Conservation (phyloP, 2,113 vertebrate genomes). For the Calyptommatus sinebrachiatus region DNA sequence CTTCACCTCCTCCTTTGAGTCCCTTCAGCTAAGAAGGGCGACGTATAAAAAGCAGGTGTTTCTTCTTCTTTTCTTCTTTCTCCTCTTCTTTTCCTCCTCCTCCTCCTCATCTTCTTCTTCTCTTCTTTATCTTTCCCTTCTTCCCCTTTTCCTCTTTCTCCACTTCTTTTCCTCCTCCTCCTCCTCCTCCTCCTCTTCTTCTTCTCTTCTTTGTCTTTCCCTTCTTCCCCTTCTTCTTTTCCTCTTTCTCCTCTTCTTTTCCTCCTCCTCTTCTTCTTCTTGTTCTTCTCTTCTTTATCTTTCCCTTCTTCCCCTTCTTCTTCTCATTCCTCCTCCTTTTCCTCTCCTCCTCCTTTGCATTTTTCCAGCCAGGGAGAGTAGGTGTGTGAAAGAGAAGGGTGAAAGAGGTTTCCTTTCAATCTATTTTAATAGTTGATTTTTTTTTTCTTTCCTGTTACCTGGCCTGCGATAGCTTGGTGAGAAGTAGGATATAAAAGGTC, state of each 20-base stretch:
- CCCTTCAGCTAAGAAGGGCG: too few relatives aligned
- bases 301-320: not conserved
- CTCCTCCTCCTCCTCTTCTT: too few relatives aligned
- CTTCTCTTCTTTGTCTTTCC: not conserved
- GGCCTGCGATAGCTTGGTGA: too few relatives aligned
- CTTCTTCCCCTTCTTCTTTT: not conserved
- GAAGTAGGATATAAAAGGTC: too few relatives aligned
- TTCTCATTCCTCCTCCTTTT: not conserved
- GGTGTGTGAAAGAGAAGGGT: too few relatives aligned
- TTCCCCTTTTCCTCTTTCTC: accelerated
- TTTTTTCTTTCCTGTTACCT: too few relatives aligned
- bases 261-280: not conserved
- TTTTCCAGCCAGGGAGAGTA: not conserved
- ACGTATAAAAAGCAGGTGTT: too few relatives aligned
- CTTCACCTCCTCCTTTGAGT: too few relatives aligned
- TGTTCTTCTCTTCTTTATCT: not conserved
- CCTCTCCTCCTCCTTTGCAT: not conserved
- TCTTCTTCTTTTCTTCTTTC: not conserved
- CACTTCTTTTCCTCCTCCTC: not conserved
- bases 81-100: not conserved
- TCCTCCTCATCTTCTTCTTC: too few relatives aligned
- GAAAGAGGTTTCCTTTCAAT: too few relatives aligned
- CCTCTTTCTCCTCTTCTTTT: not conserved
- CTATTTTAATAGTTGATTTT: too few relatives aligned
- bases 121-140: too few relatives aligned